phyloP scores from a whole-genome alignment of 35 echinoderm and acorn worm genomes.

The Anneissia japonica region DNA sequence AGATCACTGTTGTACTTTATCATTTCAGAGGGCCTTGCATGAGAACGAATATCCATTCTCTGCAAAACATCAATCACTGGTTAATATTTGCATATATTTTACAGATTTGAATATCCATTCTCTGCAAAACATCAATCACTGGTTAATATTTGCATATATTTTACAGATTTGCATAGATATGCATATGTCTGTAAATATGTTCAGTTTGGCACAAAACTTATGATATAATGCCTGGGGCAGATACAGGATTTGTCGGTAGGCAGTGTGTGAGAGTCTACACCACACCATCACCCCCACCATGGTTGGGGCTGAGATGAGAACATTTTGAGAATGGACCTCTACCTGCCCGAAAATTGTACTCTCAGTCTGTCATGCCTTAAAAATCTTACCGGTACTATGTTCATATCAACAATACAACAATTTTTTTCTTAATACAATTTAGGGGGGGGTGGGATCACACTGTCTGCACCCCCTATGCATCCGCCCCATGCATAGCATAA shows the following conservation, averaged over 20 bases:
- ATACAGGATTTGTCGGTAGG: background rate
- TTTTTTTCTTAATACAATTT: too few species aligned
- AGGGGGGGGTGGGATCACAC: too few species aligned
- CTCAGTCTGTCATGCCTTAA: background rate
- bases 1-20: slow-evolving; percentile 57
- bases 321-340: too few species aligned
- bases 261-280: background rate
- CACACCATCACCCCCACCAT: too few species aligned
- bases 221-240: background rate
- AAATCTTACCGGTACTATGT: background rate
- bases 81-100: background rate
- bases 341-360: background rate
- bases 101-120: slow-evolving; percentile 68
- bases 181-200: background rate
- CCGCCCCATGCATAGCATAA: too few species aligned
- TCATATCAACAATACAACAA: too few species aligned
- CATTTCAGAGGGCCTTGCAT: slow-evolving; percentile 4
- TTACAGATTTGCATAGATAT: slow-evolving; percentile 10
- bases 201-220: background rate
- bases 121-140: slow-evolving; percentile 22
- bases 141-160: background rate
- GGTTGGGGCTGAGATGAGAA: background rate
- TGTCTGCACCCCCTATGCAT: too few species aligned
- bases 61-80: slow-evolving; percentile 3
- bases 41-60: slow-evolving; percentile 89